phyloP scores from a whole-genome alignment of 2,888 invertebrate genomes.

The Stramonita haemastoma region DNA sequence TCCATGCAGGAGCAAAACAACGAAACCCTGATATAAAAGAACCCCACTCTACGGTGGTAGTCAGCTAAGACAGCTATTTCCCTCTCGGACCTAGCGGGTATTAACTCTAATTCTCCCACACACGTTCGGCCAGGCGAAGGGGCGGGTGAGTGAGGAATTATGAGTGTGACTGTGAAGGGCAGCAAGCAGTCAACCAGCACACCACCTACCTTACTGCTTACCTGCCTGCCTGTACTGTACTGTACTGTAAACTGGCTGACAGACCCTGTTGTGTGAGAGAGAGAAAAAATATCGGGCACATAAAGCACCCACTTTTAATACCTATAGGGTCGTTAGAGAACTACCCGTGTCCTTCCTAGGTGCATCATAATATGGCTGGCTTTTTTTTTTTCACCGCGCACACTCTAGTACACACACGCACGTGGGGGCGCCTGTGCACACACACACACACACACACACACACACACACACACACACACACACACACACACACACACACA shows the following conservation, averaged over 20 bases:
- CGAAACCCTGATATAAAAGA: too few relatives aligned
- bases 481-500: neutral
- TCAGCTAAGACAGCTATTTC: neutral
- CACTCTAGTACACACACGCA: neutral
- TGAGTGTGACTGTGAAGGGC: neutral
- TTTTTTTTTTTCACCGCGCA: neutral
- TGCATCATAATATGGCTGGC: neutral
- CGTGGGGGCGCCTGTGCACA: neutral
- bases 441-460: neutral
- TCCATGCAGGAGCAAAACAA: too few relatives aligned
- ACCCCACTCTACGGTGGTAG: neutral
- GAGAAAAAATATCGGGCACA: neutral
- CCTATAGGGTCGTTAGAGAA: too few relatives aligned
- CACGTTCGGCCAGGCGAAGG: neutral
- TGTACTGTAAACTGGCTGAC: neutral
- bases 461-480: neutral
- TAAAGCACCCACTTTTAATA: neutral
- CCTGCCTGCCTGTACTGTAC: neutral
- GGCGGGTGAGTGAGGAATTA: neutral
- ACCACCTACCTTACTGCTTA: neutral
- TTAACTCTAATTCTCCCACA: constrained; percentile 8
- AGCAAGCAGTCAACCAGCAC: neutral
- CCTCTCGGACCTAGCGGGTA: neutral
- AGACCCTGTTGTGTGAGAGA: neutral
- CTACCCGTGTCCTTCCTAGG: neutral